A percentile compares a stretch with the other conserved stretches of the same genome.
phyloP scores from a whole-genome alignment of 2,888 invertebrate genomes.

The Chesias legatella region DNA sequence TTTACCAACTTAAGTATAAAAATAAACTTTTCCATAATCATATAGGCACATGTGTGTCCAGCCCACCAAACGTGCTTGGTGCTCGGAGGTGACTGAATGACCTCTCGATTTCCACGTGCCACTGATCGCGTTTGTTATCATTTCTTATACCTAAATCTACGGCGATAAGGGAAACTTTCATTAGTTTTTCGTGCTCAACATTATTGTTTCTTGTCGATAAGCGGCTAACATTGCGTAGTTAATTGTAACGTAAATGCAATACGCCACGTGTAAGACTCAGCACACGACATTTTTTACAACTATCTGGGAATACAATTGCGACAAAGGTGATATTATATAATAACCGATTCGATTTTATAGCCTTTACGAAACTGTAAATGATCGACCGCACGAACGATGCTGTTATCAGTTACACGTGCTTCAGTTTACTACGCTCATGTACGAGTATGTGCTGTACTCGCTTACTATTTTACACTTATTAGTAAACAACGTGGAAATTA shows the following conservation, averaged over 20 bases:
- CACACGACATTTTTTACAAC: constrained; percentile 36
- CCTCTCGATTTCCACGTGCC: constrained; percentile 49
- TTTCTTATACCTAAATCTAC: constrained; percentile 47
- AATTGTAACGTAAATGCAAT: constrained; percentile 29
- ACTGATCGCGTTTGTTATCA: constrained; percentile 46
- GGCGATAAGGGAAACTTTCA: constrained; percentile 61
- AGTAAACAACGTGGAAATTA: constrained; percentile 31
- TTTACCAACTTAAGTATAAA: constrained; percentile 11
- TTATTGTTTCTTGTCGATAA: constrained; percentile 63
- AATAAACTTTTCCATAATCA: constrained; percentile 15
- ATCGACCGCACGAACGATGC: constrained; percentile 47
- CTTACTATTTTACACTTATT: constrained; percentile 32
- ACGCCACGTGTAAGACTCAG: constrained; percentile 48
- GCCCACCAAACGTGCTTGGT: constrained; percentile 27
- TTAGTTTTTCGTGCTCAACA: constrained; percentile 59
- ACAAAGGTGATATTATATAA: constrained; percentile 44
- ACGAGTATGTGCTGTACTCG: background rate
- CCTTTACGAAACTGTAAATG: constrained; percentile 50
- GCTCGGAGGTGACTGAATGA: constrained; percentile 33
- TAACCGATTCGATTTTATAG: constrained; percentile 48
- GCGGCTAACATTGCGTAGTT: constrained; percentile 42
- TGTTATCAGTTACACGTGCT: constrained; percentile 65
- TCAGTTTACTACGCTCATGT: constrained; percentile 47
- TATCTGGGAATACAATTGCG: constrained; percentile 21
- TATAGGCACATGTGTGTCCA: constrained; percentile 17